Evolutionary conservation across 2,888 invertebrate species (phyloP), one percentile per base, ranked within the genome.

Genomic region (Linyphia triangularis): DNA sequence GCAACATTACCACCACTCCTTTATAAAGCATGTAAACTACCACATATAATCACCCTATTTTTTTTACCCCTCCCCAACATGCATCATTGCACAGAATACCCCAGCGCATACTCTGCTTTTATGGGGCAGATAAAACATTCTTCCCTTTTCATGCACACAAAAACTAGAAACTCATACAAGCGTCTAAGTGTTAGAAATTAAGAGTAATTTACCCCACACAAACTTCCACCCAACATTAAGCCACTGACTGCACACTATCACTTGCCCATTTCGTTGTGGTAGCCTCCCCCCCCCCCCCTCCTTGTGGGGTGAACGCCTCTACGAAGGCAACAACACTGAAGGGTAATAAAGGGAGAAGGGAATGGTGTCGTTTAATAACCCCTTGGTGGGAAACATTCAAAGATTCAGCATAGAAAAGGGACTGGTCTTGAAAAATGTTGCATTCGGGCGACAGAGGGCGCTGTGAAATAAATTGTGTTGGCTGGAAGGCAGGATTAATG

Each of bases 401-500:
- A 82, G 82, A 72, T 63, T 26, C 59, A 26, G 63, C n/a, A 72
- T 26, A 61, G 51, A 40, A 51, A 73, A 61, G 43, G 40, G 33
- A 30, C 63, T 24, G 51, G 30, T 22, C 28, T 73, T 73, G 83
- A 73, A 73, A 72, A 73, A 63, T 84, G 51, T 57, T 65, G 26
- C 67, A 51, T 63, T 57, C 65, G 65, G 33, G 13, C 33, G 51
- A 67, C n/a, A 70, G 82, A 72, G 82, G 82, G 82, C 72, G 72
- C 82, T 83, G 82, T 40, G 43, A 61, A 83, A 84, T 67, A 84
- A 67, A 67, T 75, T 75, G 84, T 70, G 75, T 75, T 84, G 61
- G 72, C 75, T 57, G n/a, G 75, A 84, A 3, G 84, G 84, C 67
- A 75, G 84, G 75, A 84, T 84, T 84, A 84, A 84, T 84, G 84